Evolutionary conservation across 2,113 vertebrate species (phyloP).

Genomic region (Lasiurus borealis): DNA sequence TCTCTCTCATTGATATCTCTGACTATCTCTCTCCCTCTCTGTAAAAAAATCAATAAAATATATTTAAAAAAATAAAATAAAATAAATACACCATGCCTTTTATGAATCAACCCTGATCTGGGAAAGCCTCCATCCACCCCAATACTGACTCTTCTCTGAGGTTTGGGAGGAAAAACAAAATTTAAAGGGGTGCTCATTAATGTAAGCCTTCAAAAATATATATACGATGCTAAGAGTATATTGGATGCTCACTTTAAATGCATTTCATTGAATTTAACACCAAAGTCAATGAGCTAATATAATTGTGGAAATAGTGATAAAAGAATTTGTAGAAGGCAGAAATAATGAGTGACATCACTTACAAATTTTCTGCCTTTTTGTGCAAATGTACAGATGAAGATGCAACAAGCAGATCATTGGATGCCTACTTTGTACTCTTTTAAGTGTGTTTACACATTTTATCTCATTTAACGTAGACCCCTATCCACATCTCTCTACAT

Average conservation of each 20-base stretch:
- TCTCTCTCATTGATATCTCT: too few species aligned
- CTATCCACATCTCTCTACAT: background rate
- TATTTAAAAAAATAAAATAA: too few species aligned
- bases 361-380: background rate
- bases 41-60: too few species aligned
- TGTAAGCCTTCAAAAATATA: background rate
- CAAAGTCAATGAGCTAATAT: background rate
- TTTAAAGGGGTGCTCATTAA: background rate
- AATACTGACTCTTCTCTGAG: background rate
- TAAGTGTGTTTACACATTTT: background rate
- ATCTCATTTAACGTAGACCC: background rate
- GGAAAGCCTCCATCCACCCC: background rate
- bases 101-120: background rate
- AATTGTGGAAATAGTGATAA: background rate
- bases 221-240: background rate
- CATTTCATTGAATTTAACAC: background rate
- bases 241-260: background rate
- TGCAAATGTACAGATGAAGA: slow-evolving; percentile 12
- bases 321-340: slow-evolving; percentile 30
- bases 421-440: background rate
- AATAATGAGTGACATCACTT: background rate
- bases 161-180: slow-evolving; percentile 4
- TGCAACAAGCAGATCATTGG: background rate
- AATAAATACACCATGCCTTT: background rate
- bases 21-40: too few species aligned